Base-by-base conservation (phyloP, 2,113 vertebrate genomes). In the Pelecanus crispus region DNA sequence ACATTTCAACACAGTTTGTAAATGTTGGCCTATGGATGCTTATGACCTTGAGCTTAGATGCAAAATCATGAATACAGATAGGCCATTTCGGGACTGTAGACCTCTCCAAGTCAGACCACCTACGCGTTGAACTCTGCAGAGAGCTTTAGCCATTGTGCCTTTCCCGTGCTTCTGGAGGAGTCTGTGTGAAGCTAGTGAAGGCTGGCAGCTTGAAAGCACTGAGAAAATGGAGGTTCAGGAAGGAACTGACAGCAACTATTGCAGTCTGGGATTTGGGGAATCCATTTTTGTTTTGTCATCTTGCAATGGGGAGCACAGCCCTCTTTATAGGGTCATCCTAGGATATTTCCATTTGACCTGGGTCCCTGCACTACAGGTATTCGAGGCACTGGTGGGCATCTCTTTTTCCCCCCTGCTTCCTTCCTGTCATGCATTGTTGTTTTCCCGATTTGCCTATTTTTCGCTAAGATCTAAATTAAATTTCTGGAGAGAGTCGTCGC, bases 1-100 rank as follows among this genome's bases (percentile, higher is more conserved):
- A 45, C 47, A 52, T 93, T 94, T 87, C 95, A 92, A 81, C 87
- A 90, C 44, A 9, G 7, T 92, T 85, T 85, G 81, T 84, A 90
- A 78, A 81, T 21, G 38, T 50, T 92, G 78, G 42, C 6, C 0
- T 74, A 8, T 28, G 17, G 29, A 26, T 87, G 38, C 31, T 67
- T 22, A 21, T 38, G 81, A 38, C 95, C 94, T 95, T 90, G 81
- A 42, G 55, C 16, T 85, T 75, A 79, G 90, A 21, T 75, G 81
- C 17, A 55, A 75, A 93, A 50, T 78, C 32, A 11, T 25, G 61
- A 68, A 50, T 67, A 71, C 2, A 0, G 68, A 32, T 59, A 79
- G 65, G 52, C 61, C 65, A 50, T 42, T 55, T 67, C 3, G 26
- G 45, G 34, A 22, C 11, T 55, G 50, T 26, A 53, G 65, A 49